Base-by-base conservation (phyloP, 2,113 vertebrate species). In the Scytalopus superciliaris region DNA sequence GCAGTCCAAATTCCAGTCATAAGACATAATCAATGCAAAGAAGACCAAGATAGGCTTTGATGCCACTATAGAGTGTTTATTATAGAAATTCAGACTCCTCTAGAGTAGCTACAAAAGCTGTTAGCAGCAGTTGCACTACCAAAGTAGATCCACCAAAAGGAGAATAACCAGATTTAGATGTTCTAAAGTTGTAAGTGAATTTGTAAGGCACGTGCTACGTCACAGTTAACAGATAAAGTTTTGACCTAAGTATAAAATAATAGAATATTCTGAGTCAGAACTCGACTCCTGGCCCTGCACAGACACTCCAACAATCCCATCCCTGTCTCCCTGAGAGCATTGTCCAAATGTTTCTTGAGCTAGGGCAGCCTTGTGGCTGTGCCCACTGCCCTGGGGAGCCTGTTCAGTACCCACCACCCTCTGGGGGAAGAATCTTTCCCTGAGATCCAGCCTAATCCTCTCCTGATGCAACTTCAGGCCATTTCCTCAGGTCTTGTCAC, bases 11-110 rank as follows among this genome's bases (percentile, higher is more conserved):
- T 76, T 81, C 30, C 24, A 47, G 15, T 30, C 44, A 17, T 13
- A 64, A 59, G 9, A 16, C 7, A 37, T 13, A 57, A 56, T 9
- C 0, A 0, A 7, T 28, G 39, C 16, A 30, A 23, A 49, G 35
- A 16, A 79, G 23, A 27, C 19, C 7, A 31, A 47, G 5, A 11
- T 24, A 21, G 21, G 14, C 57, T 85, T 79, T 56, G 66, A 45
- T 50, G 33, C 2, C 12, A 35, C 55, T 35, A 12, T 35, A 50
- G 47, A 63, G 6, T 10, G 18, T 24, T n/a, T 11, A 35, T 25
- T 52, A 24, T 2, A 39, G 80, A 79, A 79, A 50, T 44, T 56
- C 28, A 56, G 45, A 62, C 3, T 79, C 28, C 23, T 55, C 14
- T 39, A 44, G 14, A 14, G 39, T 5, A 63, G 18, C 28, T 68